A percentile compares a stretch with the other conserved stretches of the same genome.
phyloP scores from a whole-genome alignment of 2,797 vertebrate species.

The Nyctibius grandis region DNA sequence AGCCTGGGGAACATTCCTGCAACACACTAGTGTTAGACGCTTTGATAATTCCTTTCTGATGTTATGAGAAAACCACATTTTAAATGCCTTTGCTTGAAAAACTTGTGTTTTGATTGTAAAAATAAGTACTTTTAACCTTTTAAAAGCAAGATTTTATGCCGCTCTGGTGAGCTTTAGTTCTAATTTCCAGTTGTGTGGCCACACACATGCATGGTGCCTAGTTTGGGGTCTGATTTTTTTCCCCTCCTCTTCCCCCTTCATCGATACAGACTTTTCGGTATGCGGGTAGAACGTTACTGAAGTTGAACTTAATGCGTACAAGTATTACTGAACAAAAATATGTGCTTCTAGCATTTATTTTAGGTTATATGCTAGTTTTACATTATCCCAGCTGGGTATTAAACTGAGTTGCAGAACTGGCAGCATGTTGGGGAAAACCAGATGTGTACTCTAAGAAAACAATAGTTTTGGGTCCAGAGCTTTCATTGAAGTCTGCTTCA shows the following conservation, averaged over 20 bases:
- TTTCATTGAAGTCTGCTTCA: constrained; percentile 57
- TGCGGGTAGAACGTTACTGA: not conserved
- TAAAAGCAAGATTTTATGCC: not conserved
- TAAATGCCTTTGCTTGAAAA: not conserved
- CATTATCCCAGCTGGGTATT: constrained; percentile 66
- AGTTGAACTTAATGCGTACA: not conserved
- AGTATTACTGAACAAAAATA: constrained; percentile 5
- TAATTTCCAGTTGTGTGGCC: not conserved
- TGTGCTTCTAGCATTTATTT: constrained; percentile 45
- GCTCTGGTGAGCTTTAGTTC: not conserved
- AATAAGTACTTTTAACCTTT: not conserved
- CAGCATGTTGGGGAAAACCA: constrained; percentile 62
- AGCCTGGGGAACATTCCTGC: not conserved
- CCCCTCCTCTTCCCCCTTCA: not conserved
- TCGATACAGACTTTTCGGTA: not conserved
- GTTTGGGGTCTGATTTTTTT: not conserved
- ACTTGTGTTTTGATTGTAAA: not conserved
- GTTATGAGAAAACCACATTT: not conserved
- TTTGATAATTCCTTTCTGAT: not conserved
- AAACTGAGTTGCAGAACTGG: constrained; percentile 66
- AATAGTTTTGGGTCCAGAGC: constrained; percentile 27
- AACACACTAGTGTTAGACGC: not conserved
- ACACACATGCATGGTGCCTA: not conserved
- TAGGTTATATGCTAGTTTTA: constrained; percentile 47
- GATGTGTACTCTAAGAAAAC: constrained; percentile 64